These are phyloP conservation scores for Lagothrix lagotricha DNA, from an alignment of 2,797 vertebrate genomes.

Conservation along the genomic window DNA sequence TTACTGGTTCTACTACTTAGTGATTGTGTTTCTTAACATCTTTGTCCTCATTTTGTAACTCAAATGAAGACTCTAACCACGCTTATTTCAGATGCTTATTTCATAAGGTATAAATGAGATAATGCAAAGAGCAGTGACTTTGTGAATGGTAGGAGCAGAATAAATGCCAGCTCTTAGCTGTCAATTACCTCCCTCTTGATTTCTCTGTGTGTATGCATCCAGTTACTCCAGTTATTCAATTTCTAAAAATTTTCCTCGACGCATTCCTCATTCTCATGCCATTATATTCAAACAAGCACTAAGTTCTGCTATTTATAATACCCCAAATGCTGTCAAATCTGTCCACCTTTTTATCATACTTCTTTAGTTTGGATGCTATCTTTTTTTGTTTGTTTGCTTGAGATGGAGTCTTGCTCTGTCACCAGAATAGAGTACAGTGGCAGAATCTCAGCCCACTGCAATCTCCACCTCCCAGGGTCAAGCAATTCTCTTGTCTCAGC, in stretches of 20 bases:
- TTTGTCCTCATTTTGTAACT: neutral
- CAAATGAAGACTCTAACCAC: neutral
- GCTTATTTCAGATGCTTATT: neutral
- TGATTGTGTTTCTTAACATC: neutral
- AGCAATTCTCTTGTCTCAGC: too few species aligned
- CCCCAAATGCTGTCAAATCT: neutral
- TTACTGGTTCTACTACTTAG: too few species aligned
- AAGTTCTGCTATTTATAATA: neutral
- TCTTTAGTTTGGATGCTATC: neutral
- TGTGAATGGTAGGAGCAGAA: neutral
- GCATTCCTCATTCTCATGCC: neutral
- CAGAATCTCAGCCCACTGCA: too few species aligned
- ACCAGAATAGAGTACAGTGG: too few species aligned
- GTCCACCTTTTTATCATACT: neutral
- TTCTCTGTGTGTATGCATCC: neutral
- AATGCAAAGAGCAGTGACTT: neutral
- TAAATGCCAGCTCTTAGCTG: neutral
- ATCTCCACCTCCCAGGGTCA: too few species aligned
- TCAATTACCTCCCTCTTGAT: neutral
- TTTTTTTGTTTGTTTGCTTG: neutral
- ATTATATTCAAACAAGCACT: neutral
- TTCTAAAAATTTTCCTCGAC: neutral
- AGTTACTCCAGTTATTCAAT: neutral
- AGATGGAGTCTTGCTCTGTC: too few species aligned
- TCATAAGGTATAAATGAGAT: neutral